Percentiles rank a stretch among this genome's conserved stretches.
These are phyloP conservation scores for Ceratosolen fusciceps DNA, from an alignment of 1,140 invertebrate species.

Conservation along the genomic window DNA sequence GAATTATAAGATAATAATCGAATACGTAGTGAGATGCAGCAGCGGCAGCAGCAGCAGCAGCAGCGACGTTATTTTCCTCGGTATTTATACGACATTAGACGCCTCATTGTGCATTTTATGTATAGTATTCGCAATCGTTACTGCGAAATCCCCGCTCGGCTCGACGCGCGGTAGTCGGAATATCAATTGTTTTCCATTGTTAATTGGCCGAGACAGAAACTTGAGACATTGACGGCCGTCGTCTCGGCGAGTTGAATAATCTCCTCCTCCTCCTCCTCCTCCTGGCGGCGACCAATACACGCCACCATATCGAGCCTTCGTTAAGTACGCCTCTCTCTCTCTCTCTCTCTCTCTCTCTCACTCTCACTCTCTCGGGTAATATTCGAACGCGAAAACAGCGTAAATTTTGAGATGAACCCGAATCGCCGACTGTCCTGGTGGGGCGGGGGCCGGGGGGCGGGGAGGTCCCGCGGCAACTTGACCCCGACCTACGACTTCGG, in stretches of 20 bases:
- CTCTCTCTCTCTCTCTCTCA: background rate
- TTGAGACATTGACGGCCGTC: background rate
- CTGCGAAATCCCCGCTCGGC: slow-evolving; percentile 17
- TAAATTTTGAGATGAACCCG: background rate
- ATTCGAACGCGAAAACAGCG: background rate
- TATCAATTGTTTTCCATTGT: slow-evolving; percentile 44
- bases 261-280: background rate
- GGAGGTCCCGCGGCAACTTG: background rate
- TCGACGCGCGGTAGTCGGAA: slow-evolving; percentile 11
- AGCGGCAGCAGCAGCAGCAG: background rate
- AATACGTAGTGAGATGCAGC: too few relatives aligned
- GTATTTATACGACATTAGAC: slow-evolving; percentile 29
- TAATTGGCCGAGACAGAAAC: slow-evolving; percentile 25
- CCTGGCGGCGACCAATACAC: too few relatives aligned
- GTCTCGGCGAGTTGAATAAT: slow-evolving; percentile 27
- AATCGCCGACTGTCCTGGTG: background rate
- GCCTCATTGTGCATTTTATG: slow-evolving; percentile 10
- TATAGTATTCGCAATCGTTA: slow-evolving; percentile 3
- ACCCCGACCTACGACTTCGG: background rate
- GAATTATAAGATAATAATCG: too few relatives aligned
- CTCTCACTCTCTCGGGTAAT: background rate
- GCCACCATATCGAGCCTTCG: too few relatives aligned
- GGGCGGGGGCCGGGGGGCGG: background rate
- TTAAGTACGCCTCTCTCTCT: background rate
- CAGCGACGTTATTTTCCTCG: slow-evolving; percentile 26